These are phyloP conservation scores for Hycleus phaleratus DNA, from an alignment of 1,140 invertebrate species.

Conservation along the genomic window DNA sequence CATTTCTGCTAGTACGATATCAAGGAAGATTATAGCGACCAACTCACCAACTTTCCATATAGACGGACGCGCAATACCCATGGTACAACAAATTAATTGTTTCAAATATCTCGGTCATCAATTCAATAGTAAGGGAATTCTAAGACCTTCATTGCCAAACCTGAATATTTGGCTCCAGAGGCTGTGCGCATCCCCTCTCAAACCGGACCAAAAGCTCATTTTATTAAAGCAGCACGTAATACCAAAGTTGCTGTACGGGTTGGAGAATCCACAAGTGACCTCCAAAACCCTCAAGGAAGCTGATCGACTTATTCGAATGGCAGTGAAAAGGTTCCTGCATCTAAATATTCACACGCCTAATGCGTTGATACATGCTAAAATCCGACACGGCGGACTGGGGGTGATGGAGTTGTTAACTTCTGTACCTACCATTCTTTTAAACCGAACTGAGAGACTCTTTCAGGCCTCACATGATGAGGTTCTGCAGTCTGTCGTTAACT, in stretches of 20 bases:
- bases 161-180: slow-evolving; percentile 11
- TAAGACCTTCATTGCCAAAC: slow-evolving; percentile 13
- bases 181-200: slow-evolving; percentile 25
- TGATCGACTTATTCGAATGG: slow-evolving; percentile 16
- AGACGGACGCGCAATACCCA: no score
- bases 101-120: no score
- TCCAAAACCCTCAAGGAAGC: slow-evolving; percentile 3
- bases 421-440: slow-evolving; percentile 3
- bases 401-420: slow-evolving; percentile 1
- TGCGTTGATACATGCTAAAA: slow-evolving; percentile 15
- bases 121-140: no score
- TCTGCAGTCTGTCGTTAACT: no score
- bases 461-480: no score
- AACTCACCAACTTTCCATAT: no score
- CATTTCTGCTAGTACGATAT: no score
- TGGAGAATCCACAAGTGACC: slow-evolving; percentile 18
- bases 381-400: slow-evolving; percentile 25
- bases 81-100: no score
- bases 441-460: no score
- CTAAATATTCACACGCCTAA: slow-evolving; percentile 16
- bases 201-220: slow-evolving; percentile 31
- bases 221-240: slow-evolving; percentile 14
- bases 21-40: no score
- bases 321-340: slow-evolving; percentile 14
- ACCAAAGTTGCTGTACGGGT: slow-evolving; percentile 15